Evolutionary conservation across 2,113 vertebrate species (phyloP).

Genomic region (Gadus chalcogrammus): DNA sequence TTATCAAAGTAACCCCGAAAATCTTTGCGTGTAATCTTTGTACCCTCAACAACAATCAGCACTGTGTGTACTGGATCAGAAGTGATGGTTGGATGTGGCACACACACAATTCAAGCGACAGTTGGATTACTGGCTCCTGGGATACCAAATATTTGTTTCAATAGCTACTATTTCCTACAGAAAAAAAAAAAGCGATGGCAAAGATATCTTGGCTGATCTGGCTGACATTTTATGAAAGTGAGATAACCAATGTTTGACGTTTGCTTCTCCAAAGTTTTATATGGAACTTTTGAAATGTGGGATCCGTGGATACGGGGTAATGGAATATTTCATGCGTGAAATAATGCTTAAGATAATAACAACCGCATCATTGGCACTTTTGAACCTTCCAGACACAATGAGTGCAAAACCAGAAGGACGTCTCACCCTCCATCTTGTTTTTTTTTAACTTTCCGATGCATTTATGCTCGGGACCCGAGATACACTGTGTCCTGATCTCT

Average conservation of each 20-base stretch:
- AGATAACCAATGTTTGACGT: constrained; percentile 51
- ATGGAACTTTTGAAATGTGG: constrained; percentile 28
- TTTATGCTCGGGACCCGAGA: too few species aligned
- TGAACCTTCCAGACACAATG: constrained; percentile 7
- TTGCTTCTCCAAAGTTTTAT: constrained; percentile 38
- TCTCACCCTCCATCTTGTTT: constrained; percentile 1
- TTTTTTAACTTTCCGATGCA: too few species aligned
- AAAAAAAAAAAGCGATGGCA: too few species aligned
- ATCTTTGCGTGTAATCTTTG: too few species aligned
- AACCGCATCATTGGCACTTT: constrained; percentile 16
- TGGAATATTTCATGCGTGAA: constrained; percentile 43
- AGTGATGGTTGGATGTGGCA: too few species aligned
- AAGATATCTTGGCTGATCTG: constrained; percentile 44
- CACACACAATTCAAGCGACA: not conserved
- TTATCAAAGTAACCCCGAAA: too few species aligned
- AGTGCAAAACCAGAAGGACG: constrained; percentile 14
- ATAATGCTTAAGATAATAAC: constrained; percentile 13
- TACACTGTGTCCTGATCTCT: too few species aligned
- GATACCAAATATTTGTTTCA: constrained; percentile 39
- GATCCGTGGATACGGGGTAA: constrained; percentile 44
- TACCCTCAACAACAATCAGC: too few species aligned
- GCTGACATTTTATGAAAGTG: constrained; percentile 38
- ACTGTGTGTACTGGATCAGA: too few species aligned
- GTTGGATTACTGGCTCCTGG: constrained; percentile 11
- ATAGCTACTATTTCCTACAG: constrained; percentile 24